phyloP scores from a whole-genome alignment of 2,113 vertebrate species.

The Daphoenositta chrysoptera region DNA sequence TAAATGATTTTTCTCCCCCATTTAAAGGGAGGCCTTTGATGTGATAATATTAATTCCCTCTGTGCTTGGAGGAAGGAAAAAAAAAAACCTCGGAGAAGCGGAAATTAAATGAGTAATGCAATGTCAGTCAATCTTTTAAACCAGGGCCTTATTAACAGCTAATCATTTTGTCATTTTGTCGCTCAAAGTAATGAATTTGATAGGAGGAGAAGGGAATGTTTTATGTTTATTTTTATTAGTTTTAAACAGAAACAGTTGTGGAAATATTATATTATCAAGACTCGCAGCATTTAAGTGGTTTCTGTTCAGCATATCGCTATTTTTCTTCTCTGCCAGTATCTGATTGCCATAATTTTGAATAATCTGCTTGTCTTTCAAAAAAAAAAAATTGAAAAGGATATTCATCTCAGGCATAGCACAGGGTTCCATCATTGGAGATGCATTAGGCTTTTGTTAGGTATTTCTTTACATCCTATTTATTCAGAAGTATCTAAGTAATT shows the following conservation, averaged over 20 bases:
- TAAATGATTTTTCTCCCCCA: constrained; percentile 91
- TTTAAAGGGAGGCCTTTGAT: constrained; percentile 93
- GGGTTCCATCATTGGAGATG: not conserved
- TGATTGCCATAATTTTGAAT: constrained; percentile 73
- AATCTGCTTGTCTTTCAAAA: constrained; percentile 64
- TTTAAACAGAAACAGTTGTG: constrained; percentile 82
- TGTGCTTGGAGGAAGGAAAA: constrained; percentile 73
- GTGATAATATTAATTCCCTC: constrained; percentile 95
- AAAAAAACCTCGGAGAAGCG: constrained; percentile 81
- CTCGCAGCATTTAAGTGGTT: constrained; percentile 67
- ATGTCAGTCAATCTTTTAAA: constrained; percentile 91
- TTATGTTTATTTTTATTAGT: constrained; percentile 82
- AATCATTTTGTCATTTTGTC: constrained; percentile 90
- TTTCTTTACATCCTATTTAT: constrained; percentile 40
- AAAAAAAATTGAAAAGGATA: constrained; percentile 60
- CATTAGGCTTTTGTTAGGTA: constrained; percentile 29
- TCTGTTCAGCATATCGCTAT: constrained; percentile 56
- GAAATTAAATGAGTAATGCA: constrained; percentile 94
- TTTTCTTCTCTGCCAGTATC: constrained; percentile 65
- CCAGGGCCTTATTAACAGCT: constrained; percentile 90
- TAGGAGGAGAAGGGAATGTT: constrained; percentile 72
- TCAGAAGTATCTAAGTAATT: constrained; percentile 35
- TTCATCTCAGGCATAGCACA: constrained; percentile 16
- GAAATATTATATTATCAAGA: constrained; percentile 73
- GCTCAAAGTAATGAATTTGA: constrained; percentile 83